phyloP scores from a whole-genome alignment of 64 coral and sea anemone species.

The Stylophora pistillata region DNA sequence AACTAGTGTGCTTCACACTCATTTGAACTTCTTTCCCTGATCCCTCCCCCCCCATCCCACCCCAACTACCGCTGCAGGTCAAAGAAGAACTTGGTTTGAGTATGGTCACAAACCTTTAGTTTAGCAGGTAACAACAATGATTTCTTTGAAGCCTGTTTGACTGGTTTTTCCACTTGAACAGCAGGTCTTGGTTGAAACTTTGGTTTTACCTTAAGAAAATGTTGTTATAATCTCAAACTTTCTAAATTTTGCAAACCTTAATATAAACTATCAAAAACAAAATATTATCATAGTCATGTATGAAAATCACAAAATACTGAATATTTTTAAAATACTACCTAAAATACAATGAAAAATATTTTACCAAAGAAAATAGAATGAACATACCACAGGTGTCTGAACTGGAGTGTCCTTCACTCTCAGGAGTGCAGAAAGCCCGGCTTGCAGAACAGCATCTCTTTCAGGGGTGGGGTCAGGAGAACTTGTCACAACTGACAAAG shows the following conservation, averaged over 20 bases:
- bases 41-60: no score
- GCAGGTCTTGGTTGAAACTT: background rate
- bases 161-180: slow-evolving; percentile 16
- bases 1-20: no score
- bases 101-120: slow-evolving; percentile 33
- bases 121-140: slow-evolving; percentile 47
- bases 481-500: slow-evolving; percentile 1
- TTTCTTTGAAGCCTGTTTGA: slow-evolving; percentile 38
- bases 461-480: slow-evolving; percentile 88
- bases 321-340: no score
- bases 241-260: no score
- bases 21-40: no score
- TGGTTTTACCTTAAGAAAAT: background rate
- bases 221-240: background rate
- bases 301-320: background rate
- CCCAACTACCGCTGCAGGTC: no score
- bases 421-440: slow-evolving; percentile 81
- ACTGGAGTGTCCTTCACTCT: slow-evolving; percentile 66
- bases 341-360: no score
- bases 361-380: background rate
- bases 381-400: slow-evolving; percentile 14
- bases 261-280: background rate
- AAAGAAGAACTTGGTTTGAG: no score
- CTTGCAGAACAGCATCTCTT: slow-evolving; percentile 81
- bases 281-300: background rate